phyloP scores from a whole-genome alignment of 2,797 vertebrate genomes.

The Phylloscopus collybita region DNA sequence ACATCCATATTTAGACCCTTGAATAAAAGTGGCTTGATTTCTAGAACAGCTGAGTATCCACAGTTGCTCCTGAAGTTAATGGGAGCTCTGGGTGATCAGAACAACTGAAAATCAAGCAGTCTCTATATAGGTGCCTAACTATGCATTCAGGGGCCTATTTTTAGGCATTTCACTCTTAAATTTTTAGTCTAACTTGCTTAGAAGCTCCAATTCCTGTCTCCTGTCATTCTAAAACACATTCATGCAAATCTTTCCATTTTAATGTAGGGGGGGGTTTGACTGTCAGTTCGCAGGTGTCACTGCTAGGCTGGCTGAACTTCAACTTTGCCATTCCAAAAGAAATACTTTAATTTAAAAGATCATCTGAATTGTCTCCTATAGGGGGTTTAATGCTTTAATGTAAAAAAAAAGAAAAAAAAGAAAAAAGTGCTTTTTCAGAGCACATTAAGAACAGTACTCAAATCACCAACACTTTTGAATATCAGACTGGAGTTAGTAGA shows the following conservation, averaged over 20 bases:
- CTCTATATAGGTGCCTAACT: constrained; percentile 66
- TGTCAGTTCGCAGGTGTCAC: constrained; percentile 40
- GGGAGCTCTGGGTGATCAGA: constrained; percentile 72
- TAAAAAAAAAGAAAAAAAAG: neutral
- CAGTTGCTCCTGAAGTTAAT: constrained; percentile 67
- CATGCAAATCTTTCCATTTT: constrained; percentile 64
- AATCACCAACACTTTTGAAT: constrained; percentile 19
- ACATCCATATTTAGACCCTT: constrained; percentile 70
- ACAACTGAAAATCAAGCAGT: constrained; percentile 71
- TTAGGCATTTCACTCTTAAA: constrained; percentile 60
- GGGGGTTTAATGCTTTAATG: neutral
- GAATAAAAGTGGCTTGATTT: constrained; percentile 73
- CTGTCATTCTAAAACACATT: constrained; percentile 62
- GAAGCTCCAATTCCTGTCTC: constrained; percentile 46
- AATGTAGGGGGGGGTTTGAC: neutral
- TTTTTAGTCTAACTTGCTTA: constrained; percentile 60
- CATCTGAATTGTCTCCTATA: neutral
- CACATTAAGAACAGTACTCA: neutral
- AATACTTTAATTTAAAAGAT: constrained; percentile 9
- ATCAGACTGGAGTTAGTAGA: neutral
- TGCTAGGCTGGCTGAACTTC: constrained; percentile 29
- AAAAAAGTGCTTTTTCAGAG: neutral
- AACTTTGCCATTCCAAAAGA: constrained; percentile 34
- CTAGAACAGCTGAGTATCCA: constrained; percentile 64
- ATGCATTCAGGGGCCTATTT: constrained; percentile 65